Percentiles rank a stretch among this genome's conserved stretches.
Conservation (phyloP, 2,888 invertebrate genomes). For the Trichopoda pennipes region DNA sequence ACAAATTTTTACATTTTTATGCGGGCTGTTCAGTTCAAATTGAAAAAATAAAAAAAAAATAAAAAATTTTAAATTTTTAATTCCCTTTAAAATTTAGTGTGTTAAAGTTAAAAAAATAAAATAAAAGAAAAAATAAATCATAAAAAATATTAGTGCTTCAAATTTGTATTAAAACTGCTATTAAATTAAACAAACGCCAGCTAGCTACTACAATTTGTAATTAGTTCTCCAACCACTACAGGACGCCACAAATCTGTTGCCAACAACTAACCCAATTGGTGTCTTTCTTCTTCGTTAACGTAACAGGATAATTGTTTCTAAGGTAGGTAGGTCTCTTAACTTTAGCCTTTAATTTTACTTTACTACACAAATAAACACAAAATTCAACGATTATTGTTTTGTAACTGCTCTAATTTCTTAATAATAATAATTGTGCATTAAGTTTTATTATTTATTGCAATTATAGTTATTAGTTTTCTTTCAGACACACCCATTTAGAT, state of each 20-base stretch:
- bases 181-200: background rate
- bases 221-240: background rate
- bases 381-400: background rate
- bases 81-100: slow-evolving; percentile 48
- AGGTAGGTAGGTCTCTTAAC: slow-evolving; percentile 49
- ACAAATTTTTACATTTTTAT: slow-evolving; percentile 22
- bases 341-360: background rate
- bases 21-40: slow-evolving; percentile 3
- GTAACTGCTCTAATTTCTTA: slow-evolving; percentile 41
- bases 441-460: slow-evolving; percentile 24
- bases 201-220: slow-evolving; percentile 63
- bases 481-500: slow-evolving; percentile 48
- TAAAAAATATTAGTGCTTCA: slow-evolving; percentile 23
- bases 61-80: background rate
- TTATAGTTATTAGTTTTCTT: slow-evolving; percentile 3
- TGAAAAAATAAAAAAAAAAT: slow-evolving; percentile 7
- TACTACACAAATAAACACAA: background rate
- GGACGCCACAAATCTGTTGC: slow-evolving; percentile 5
- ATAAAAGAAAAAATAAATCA: slow-evolving; percentile 12
- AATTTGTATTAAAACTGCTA: slow-evolving; percentile 11
- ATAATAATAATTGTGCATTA: slow-evolving; percentile 16
- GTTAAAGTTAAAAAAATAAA: slow-evolving; percentile 33
- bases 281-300: background rate
- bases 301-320: slow-evolving; percentile 33
- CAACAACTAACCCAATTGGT: slow-evolving; percentile 4